Base-by-base conservation (phyloP, 2,888 invertebrate genomes). In the Ectemnius cavifrons region DNA sequence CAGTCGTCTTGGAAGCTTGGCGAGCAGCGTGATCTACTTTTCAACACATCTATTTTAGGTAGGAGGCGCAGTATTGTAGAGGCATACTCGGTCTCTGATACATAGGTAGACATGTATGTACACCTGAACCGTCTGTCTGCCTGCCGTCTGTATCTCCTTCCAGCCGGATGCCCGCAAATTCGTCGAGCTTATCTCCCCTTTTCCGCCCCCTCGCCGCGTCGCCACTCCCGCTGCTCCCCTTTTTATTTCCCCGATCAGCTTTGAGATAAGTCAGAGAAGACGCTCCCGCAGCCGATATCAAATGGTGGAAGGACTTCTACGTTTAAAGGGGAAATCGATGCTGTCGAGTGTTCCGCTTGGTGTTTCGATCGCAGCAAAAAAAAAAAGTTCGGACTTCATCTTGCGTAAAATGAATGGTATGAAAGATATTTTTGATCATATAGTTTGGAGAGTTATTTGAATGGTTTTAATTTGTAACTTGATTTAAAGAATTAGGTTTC, bases 161-260 rank as follows among this genome's bases (percentile, higher is more conserved):
- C 71, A 60, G 62, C 20, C 68, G 75, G 65, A 63, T 46, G 59
- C 56, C n/a, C 71, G 66, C 60, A 63, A 71, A 72, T 75, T 71
- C 65, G 57, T 23, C 37, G 52, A 59, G 63, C 67, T 68, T 68
- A 68, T 73, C 64, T 65, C 45, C 61, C 52, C 45, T 52, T 3
- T 23, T 57, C 47, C 56, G 49, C 45, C 57, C 52, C 45, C 52
- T 8, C 37, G 8, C 37, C 37, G 37, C 37, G 23, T 23, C 23
- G 23, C 23, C 23, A 23, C 23, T 23, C 23, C 23, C 23, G 23
- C 3, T 23, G 3, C 23, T 23, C 37, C 37, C 37, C 20, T 28
- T 23, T 63, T 63, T 49, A 23, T 18, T 63, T 27, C 58, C 58
- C 18, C 27, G 23, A 58, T 58, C 58, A 27, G 20, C 27, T 58